Evolutionary conservation across 1,140 invertebrate species (phyloP).

Genomic region (Neodiprion fabricii): DNA sequence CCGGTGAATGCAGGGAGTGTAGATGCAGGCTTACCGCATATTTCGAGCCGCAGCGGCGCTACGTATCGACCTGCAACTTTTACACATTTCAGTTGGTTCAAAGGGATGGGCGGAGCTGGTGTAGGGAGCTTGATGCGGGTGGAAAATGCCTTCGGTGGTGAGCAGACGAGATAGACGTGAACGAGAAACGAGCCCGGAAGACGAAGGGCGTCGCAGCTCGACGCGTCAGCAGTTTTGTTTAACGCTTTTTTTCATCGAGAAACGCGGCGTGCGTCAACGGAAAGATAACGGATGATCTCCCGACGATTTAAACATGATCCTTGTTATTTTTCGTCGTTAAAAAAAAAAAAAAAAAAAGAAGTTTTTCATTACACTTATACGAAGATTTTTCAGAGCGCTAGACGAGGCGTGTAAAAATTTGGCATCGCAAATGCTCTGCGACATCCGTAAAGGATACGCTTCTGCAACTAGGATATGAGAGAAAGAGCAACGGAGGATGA

Average conservation of each 20-base stretch:
- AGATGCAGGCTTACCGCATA: too few relatives aligned
- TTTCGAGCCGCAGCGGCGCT: neutral
- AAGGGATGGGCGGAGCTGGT: too few relatives aligned
- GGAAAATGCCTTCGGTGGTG: neutral
- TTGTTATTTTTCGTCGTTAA: too few relatives aligned
- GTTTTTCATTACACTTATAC: too few relatives aligned
- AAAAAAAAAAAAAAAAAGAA: too few relatives aligned
- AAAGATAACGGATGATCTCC: too few relatives aligned
- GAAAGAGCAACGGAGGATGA: conserved; percentile 31
- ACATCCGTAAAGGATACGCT: neutral
- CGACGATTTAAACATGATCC: too few relatives aligned
- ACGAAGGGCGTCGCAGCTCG: neutral
- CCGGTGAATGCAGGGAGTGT: neutral
- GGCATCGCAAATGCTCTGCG: conserved; percentile 32
- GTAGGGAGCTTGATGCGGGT: neutral
- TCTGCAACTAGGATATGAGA: conserved; percentile 20
- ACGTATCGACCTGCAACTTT: neutral
- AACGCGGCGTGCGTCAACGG: too few relatives aligned
- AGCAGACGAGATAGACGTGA: neutral
- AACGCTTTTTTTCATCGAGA: neutral
- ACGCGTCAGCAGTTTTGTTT: neutral
- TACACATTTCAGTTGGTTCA: neutral
- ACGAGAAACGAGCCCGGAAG: neutral
- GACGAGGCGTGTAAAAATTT: conserved; percentile 50
- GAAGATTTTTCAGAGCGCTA: conserved; percentile 29